Evolutionary conservation across 2,797 vertebrate species (phyloP).

Genomic region (Sebastes hubbsi): DNA sequence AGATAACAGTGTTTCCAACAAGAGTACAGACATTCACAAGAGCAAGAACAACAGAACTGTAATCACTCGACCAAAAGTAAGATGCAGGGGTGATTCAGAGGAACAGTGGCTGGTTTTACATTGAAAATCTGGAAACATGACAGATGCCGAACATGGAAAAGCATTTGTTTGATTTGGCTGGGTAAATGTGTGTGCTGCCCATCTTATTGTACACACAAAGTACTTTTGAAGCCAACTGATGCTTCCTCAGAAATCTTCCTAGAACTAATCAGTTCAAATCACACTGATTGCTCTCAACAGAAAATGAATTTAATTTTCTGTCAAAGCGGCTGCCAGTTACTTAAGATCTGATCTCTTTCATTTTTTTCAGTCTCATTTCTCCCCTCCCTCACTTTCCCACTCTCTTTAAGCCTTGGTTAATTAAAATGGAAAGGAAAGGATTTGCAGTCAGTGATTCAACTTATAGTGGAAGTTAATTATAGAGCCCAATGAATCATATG

Average conservation of each 20-base stretch:
- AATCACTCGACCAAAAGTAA: neutral
- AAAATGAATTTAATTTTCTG: constrained; percentile 83
- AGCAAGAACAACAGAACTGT: neutral
- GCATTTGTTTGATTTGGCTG: constrained; percentile 45
- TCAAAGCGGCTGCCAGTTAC: constrained; percentile 82
- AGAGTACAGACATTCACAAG: neutral
- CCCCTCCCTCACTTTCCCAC: constrained; percentile 51
- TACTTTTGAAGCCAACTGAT: constrained; percentile 52
- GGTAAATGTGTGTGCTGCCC: constrained; percentile 46
- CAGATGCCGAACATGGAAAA: constrained; percentile 34
- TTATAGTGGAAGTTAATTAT: constrained; percentile 71
- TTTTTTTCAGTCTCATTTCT: constrained; percentile 57
- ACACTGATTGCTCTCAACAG: constrained; percentile 79
- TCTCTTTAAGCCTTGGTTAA: constrained; percentile 77
- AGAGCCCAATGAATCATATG: constrained; percentile 63
- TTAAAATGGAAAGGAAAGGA: constrained; percentile 78
- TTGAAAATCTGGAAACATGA: constrained; percentile 34
- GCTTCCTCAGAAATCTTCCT: constrained; percentile 67
- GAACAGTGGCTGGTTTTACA: constrained; percentile 13
- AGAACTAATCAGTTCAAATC: constrained; percentile 82
- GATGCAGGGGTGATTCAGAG: neutral
- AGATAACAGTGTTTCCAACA: neutral
- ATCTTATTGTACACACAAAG: constrained; percentile 59
- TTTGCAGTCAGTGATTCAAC: constrained; percentile 78
- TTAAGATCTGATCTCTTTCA: constrained; percentile 80